Percentiles rank a stretch among this genome's conserved stretches.
These are phyloP conservation scores for Pygoscelis antarcticus DNA, from an alignment of 2,113 vertebrate genomes.

Conservation along the genomic window DNA sequence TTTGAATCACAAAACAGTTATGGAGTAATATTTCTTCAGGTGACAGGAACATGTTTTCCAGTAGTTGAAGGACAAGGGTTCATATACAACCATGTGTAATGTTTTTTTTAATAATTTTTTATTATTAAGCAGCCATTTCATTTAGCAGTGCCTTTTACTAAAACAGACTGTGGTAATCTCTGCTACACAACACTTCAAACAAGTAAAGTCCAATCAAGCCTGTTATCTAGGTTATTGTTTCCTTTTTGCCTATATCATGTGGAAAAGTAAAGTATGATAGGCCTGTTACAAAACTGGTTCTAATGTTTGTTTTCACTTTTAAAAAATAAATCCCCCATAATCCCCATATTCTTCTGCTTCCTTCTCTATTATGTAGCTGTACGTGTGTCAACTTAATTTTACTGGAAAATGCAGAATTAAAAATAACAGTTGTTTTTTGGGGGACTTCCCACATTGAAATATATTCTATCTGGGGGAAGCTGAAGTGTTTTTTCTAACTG, in stretches of 20 bases:
- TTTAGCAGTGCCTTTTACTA: background rate
- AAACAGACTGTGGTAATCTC: background rate
- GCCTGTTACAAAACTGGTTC: background rate
- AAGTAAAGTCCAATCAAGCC: background rate
- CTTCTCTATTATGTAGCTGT: background rate
- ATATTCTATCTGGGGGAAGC: background rate
- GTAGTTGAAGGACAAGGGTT: background rate
- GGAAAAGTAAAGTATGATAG: background rate
- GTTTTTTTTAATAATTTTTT: too few relatives aligned
- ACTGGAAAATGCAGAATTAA: background rate
- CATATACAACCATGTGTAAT: background rate
- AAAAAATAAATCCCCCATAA: background rate
- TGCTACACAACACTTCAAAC: background rate
- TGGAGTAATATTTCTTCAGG: background rate
- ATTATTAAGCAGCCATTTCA: background rate
- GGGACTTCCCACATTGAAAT: background rate
- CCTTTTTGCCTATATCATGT: background rate
- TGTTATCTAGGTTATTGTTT: rapidly evolving
- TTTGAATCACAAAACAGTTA: background rate
- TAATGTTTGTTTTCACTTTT: background rate
- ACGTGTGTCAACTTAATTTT: background rate
- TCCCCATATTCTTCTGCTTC: background rate
- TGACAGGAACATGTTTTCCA: background rate
- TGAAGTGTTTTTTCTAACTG: background rate
- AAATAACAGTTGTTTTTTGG: background rate